These are phyloP conservation scores for Rhynchonycteris naso DNA, from an alignment of 2,797 vertebrate genomes.

Conservation along the genomic window DNA sequence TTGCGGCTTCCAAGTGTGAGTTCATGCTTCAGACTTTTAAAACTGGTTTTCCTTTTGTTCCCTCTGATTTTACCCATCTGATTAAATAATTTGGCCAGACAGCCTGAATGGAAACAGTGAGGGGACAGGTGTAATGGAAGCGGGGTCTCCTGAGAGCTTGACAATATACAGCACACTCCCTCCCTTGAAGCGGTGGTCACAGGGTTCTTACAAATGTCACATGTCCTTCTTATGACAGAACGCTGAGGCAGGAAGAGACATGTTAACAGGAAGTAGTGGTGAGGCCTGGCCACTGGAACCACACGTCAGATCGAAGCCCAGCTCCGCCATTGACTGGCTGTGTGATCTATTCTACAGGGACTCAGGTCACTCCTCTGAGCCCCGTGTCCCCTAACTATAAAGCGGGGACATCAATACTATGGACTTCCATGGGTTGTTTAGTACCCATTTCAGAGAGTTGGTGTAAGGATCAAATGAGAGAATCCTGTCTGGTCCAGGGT, in stretches of 20 bases:
- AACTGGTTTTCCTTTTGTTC: not conserved
- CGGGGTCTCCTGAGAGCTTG: no score
- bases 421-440: not conserved
- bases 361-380: not conserved
- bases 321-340: not conserved
- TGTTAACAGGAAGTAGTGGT: accelerated
- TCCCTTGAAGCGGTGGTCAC: accelerated
- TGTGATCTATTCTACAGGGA: not conserved
- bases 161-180: not conserved
- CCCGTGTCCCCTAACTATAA: not conserved
- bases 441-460: not conserved
- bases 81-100: not conserved
- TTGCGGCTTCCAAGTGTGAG: not conserved
- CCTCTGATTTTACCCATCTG: not conserved
- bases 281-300: not conserved
- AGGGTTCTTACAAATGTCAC: not conserved
- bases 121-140: not conserved
- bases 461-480: not conserved
- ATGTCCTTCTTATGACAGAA: not conserved
- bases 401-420: not conserved
- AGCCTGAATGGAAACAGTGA: not conserved
- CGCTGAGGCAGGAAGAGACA: not conserved
- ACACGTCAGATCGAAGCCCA: accelerated
- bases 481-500: not conserved
- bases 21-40: not conserved